These are phyloP conservation scores for Cremastinae sp. DNA, from an alignment of 2,888 invertebrate species.

Conservation along the genomic window DNA sequence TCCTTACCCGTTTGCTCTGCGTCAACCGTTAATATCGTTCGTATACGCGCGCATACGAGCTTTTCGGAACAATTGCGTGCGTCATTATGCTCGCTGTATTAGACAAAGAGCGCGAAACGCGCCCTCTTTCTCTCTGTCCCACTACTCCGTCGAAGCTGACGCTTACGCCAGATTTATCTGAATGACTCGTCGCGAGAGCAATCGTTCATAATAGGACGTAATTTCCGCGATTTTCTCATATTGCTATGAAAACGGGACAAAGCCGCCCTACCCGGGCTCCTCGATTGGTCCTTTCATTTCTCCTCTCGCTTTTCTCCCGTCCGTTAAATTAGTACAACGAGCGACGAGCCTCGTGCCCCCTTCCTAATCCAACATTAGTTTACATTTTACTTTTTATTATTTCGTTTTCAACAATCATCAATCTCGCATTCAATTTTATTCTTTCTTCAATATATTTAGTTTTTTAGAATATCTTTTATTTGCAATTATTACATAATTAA, in stretches of 20 bases:
- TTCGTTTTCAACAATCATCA: no score
- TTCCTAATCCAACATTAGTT: not conserved
- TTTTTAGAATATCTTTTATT: no score
- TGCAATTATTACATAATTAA: no score
- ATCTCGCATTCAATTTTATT: no score
- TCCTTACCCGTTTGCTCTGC: conserved; percentile 18
- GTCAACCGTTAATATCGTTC: conserved; percentile 26
- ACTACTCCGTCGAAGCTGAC: conserved; percentile 9
- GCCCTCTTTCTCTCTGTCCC: not conserved
- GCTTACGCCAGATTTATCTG: conserved; percentile 4
- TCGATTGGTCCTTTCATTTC: conserved; percentile 6
- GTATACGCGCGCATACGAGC: conserved; percentile 13
- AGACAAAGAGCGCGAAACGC: conserved; percentile 22
- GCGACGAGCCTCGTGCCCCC: not conserved
- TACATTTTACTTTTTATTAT: no score
- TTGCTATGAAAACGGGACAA: conserved; percentile 14
- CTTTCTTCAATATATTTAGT: no score
- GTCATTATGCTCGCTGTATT: conserved; percentile 41
- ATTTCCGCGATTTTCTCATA: conserved; percentile 40
- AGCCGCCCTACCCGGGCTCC: conserved; percentile 1
- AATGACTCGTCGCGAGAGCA: conserved; percentile 20
- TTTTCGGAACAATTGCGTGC: conserved; percentile 34
- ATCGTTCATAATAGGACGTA: conserved; percentile 26
- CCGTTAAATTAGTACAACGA: conserved; percentile 10
- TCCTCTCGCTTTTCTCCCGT: not conserved